Evolutionary conservation across 2,797 vertebrate genomes (phyloP), one percentile per base, ranked within the genome.

Genomic region (Anas bahamensis): DNA sequence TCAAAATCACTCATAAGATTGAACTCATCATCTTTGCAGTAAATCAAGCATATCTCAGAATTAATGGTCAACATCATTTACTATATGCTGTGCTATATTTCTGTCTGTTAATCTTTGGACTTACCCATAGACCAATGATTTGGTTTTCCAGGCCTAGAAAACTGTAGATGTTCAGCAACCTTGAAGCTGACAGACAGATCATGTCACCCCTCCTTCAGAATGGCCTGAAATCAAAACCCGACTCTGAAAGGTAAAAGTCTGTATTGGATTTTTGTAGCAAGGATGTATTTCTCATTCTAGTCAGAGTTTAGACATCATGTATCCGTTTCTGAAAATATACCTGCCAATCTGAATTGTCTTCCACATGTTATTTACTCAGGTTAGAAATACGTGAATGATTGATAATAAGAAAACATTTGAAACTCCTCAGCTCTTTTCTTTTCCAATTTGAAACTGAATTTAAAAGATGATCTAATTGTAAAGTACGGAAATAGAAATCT

Each of bases 1-100:
- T 95, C 48, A 65, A 91, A 92, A 92, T 83, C 90, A 78, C 79
- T 86, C 55, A 60, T 39, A 79, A 41, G 53, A 85, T 57, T 74
- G 85, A 92, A 55, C 10, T 78, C 82, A 68, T 92, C 76, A 70
- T 74, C 48, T 78, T 70, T 79, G 31, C 23, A 61, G 74, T 52
- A 94, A 87, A 90, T 33, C 73, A 81, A 83, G 74, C 39, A 55
- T 59, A 75, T 37, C 56, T 81, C 70, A 89, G 44, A 88, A 90
- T 81, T 87, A 89, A 89, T 81, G 66, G 63, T 81, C 82, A 81
- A 69, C 68, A 83, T 73, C 9, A 76, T 70, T 90, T 75, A 35
- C 59, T 78, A 7, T 83, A 28, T 23, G 29, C 31, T 83, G 37
- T 56, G 24, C 56, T 69, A 85, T 4, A 0, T 77, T 83, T 61